Base-by-base conservation (phyloP, 2,888 invertebrate genomes). In the Busseola fusca region DNA sequence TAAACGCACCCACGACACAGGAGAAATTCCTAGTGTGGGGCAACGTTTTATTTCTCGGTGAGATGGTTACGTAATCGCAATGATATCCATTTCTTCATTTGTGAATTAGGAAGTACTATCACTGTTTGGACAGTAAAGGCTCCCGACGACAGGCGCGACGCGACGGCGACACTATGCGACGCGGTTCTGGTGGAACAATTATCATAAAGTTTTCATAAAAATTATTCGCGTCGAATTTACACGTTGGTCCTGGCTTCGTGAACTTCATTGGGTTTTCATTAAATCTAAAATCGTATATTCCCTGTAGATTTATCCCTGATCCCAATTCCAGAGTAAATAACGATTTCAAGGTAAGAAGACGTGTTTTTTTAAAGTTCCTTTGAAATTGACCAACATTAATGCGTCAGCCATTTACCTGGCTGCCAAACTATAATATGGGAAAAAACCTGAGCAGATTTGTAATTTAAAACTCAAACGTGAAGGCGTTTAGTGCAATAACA, bases 381-480 rank as follows among this genome's bases (percentile, higher is more conserved):
- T 68, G 37, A 68, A 63, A 21, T 27, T 50, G 16, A 62, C n/a
- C 57, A 37, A 67, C n/a, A 27, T 37, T 21, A 64, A 57, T 74
- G 40, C 74, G 60, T 67, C 34, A 74, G 30, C 9, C 0, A 40
- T 30, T 54, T 56, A 56, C 67, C 67, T 67, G 27, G 34, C 30
- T 74, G 30, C 21, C 57, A 62, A 57, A 68, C 21, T 42, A 27
- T 52, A 25, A 27, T 52, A 25, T 30, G 12, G 6, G 3, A 63
- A 75, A 74, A 52, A 68, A 68, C 21, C 37, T 37, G 45, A 62
- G 68, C 42, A 60, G 37, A 42, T 52, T 45, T 69, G 75, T 69
- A 68, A 69, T 69, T 45, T 25, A 58, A 74, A 63, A 75, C 69
- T 45, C n/a, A 58, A 27, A 45, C 45, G 54, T 14, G 40, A 25